Base-by-base conservation (phyloP, 2,888 invertebrate species). In the Drosophila pullipes region DNA sequence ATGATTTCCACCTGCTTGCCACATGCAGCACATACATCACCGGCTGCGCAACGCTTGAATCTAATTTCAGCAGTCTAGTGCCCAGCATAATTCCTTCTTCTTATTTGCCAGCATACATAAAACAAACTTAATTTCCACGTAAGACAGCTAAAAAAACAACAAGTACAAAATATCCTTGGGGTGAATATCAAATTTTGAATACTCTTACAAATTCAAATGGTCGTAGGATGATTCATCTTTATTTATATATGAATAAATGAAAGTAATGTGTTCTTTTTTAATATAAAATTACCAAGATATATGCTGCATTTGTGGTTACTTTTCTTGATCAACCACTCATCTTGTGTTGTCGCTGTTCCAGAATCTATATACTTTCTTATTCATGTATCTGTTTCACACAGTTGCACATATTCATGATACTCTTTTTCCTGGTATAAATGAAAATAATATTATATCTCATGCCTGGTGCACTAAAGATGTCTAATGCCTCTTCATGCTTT, bases 381-480 rank as follows among this genome's bases (percentile, higher is more conserved):
- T 22, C 4, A 16, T 16, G 9, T 47, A 25, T 4, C 22, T 7
- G 7, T 7, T 47, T 22, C 10, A 39, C 4, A 18, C 13, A 35
- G 35, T 35, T 16, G 35, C 5, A 35, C 5, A 39, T 18, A 18
- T 18, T 10, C 7, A 7, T 7, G 13, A 4, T 7, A 47, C 22
- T 47, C 22, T 5, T 35, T 35, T 35, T 2, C 16, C 16, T 16
- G 28, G 7, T 16, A 16, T 16, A 61, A 47, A 44, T 30, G 55
- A 53, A 41, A 44, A 53, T 31, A 47, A 66, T 67, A 49, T 68
- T 59, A 47, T 16, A 25, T 58, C 35, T 67, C 35, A 52, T 62
- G 69, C 63, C 65, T 52, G 53, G 44, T 70, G 69, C 82, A 76
- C 78, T 81, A 85, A 85, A 79, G 83, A 83, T 83, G 79, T 81